Evolutionary conservation across 2,797 vertebrate species (phyloP).

Genomic region (Oreonectes daqikongensis): DNA sequence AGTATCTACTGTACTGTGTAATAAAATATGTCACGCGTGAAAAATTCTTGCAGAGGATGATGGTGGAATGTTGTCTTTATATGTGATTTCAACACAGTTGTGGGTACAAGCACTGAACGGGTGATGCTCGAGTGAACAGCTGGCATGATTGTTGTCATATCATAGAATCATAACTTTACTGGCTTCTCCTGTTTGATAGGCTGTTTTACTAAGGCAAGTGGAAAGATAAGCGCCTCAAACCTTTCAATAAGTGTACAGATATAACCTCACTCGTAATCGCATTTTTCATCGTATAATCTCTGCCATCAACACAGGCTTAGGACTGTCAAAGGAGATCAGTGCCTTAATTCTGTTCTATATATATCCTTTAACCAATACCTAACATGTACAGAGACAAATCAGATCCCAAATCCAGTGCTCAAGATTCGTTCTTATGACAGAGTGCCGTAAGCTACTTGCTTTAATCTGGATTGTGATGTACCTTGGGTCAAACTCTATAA

Average conservation of each 20-base stretch:
- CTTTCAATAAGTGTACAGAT: slow-evolving; percentile 56
- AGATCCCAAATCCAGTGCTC: slow-evolving; percentile 50
- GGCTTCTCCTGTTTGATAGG: slow-evolving; percentile 16
- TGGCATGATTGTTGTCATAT: neutral
- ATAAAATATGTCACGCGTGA: neutral
- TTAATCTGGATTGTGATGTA: slow-evolving; percentile 53
- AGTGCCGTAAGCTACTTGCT: slow-evolving; percentile 50
- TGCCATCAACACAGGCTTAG: slow-evolving; percentile 55
- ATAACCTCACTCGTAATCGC: slow-evolving; percentile 55
- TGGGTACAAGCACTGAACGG: neutral
- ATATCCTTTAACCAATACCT: slow-evolving; percentile 52
- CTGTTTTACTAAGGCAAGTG: slow-evolving; percentile 23
- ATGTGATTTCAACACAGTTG: neutral
- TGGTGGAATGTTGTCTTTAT: neutral
- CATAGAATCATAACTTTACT: slow-evolving; percentile 2
- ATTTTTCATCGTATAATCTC: slow-evolving; percentile 60
- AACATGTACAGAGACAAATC: slow-evolving; percentile 53
- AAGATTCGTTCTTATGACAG: slow-evolving; percentile 38
- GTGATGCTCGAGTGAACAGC: too few species aligned
- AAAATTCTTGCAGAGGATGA: neutral
- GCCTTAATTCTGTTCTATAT: slow-evolving; percentile 57
- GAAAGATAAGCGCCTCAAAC: slow-evolving; percentile 42
- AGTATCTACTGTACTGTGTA: neutral
- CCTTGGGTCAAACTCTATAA: slow-evolving; percentile 51
- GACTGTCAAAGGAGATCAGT: slow-evolving; percentile 62